Percentiles rank a stretch among this genome's conserved stretches.
Evolutionary conservation across 2,888 invertebrate genomes (phyloP).

Genomic region (Watsonalla cultraria): DNA sequence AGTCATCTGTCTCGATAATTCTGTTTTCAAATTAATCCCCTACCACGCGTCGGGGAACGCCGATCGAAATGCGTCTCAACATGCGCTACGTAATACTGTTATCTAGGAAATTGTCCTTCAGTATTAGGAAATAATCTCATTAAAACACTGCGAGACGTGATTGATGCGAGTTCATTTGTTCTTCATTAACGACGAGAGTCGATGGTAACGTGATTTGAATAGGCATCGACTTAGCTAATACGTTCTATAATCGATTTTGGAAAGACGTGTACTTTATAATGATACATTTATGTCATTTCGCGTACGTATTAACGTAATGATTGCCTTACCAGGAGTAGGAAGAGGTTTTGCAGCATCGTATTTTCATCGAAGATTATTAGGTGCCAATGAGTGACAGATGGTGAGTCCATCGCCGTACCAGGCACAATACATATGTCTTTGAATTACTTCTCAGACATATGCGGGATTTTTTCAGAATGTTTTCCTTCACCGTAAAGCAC

Average conservation of each 20-base stretch:
- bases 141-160: conserved; percentile 55
- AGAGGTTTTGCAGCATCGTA: no score
- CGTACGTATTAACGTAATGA: no score
- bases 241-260: conserved; percentile 15
- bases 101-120: conserved; percentile 47
- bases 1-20: conserved; percentile 10
- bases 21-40: conserved; percentile 23
- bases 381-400: no score
- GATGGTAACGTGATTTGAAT: conserved; percentile 25
- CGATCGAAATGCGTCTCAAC: conserved; percentile 22
- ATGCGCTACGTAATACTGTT: conserved; percentile 36
- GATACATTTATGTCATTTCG: conserved; percentile 2
- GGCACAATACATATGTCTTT: no score
- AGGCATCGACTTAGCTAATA: conserved; percentile 6
- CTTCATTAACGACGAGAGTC: conserved; percentile 27
- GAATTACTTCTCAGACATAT: no score
- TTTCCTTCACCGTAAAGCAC: no score
- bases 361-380: no score
- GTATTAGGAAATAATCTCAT: conserved; percentile 70
- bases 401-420: no score
- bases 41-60: conserved; percentile 6
- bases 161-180: conserved; percentile 54
- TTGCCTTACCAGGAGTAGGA: no score
- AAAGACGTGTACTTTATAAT: conserved; percentile 5
- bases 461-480: no score